Conservation (phyloP, 2,797 vertebrate species). For the Neoniphon sammara region DNA sequence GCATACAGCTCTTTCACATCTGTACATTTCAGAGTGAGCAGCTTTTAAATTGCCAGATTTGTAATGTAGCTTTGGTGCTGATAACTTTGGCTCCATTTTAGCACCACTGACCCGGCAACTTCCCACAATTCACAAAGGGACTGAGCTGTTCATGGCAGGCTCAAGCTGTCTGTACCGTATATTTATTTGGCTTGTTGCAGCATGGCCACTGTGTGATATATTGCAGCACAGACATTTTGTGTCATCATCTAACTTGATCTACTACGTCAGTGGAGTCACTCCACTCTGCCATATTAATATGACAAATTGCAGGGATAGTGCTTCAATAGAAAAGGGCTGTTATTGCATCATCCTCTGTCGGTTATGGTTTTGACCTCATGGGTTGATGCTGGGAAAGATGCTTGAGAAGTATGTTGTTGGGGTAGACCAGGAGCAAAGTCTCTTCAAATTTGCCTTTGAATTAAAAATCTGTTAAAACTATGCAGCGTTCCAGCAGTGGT, state of each 20-base stretch:
- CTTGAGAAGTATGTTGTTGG: not conserved
- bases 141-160: not conserved
- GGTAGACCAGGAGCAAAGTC: conserved; percentile 1
- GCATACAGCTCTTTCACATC: too few relatives aligned
- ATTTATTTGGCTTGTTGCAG: conserved; percentile 49
- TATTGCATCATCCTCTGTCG: conserved; percentile 31
- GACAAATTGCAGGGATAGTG: conserved; percentile 45
- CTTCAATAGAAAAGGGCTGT: conserved; percentile 29
- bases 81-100: conserved; percentile 16
- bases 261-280: conserved; percentile 53
- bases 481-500: conserved; percentile 5
- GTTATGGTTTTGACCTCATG: conserved; percentile 10
- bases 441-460: conserved; percentile 27
- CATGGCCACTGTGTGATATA: conserved; percentile 48
- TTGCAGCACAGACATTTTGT: conserved; percentile 53
- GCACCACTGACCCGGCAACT: conserved; percentile 40
- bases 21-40: too few relatives aligned
- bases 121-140: conserved; percentile 19
- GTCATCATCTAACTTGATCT: conserved; percentile 70
- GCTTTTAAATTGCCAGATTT: conserved; percentile 40
- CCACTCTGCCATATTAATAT: conserved; percentile 52
- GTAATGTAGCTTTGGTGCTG: conserved; percentile 50
- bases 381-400: conserved; percentile 9
- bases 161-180: not conserved
- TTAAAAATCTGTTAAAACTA: conserved; percentile 10